phyloP scores from a whole-genome alignment of 2,888 invertebrate genomes.

The Deilephila elpenor region DNA sequence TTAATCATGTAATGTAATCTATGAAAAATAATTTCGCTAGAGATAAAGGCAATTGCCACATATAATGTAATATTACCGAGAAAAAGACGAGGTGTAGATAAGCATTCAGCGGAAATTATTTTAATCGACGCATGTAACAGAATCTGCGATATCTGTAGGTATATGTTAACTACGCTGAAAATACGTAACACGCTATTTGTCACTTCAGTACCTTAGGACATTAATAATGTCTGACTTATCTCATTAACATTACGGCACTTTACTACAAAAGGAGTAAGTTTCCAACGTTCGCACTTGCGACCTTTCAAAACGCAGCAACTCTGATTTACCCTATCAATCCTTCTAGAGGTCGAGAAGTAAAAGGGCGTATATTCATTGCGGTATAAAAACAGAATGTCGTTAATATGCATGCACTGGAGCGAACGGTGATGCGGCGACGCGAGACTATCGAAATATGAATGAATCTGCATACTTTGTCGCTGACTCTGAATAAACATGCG shows the following conservation, averaged over 20 bases:
- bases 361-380: not conserved
- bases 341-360: not conserved
- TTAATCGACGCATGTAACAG: too few relatives aligned
- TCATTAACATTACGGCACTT: too few relatives aligned
- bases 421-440: not conserved
- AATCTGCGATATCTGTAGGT: too few relatives aligned
- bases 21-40: not conserved
- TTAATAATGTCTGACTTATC: too few relatives aligned
- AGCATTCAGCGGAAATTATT: too few relatives aligned
- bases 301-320: not conserved
- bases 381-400: slow-evolving; percentile 1
- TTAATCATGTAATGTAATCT: not conserved
- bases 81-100: too few relatives aligned
- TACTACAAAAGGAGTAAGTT: too few relatives aligned
- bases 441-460: slow-evolving; percentile 3
- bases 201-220: too few relatives aligned
- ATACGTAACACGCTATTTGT: too few relatives aligned
- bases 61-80: not conserved
- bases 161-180: too few relatives aligned
- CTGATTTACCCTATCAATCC: not conserved
- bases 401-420: not conserved
- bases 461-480: not conserved
- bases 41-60: not conserved
- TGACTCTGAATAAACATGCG: not conserved
- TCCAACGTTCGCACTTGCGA: too few relatives aligned